Base-by-base conservation (phyloP, 1,140 invertebrate species). In the Holcopasites calliopsidis region DNA sequence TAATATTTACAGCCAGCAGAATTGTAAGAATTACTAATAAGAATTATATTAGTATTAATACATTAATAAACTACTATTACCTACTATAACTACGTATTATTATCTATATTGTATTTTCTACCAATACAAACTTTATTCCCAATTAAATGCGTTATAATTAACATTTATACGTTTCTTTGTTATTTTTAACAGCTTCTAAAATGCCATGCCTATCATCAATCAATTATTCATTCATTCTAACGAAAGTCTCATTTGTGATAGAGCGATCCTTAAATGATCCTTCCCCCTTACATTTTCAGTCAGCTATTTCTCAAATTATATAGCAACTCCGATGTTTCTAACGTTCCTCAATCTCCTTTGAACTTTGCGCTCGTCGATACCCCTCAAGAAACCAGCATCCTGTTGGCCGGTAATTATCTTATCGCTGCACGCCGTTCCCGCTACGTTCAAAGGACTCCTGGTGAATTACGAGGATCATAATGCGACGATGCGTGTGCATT, bases 391-490 rank as follows among this genome's bases (percentile, higher is more conserved):
- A 52, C 11, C 49, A 21, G 28, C 40, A 78, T 82, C 54, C 76
- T 83, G 58, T 26, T 78, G 18, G 16, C 40, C 38, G 57, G 47
- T 70, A 83, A 83, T 82, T 78, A 74, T 78, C 64, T 83, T 74
- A 83, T 78, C 80, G 35, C 2, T 11, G 18, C 23, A 35, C 38
- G 40, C 69, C 50, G 31, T 64, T 49, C 52, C 6, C 18, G 57
- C 23, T 18, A 0, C 13, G 42, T 1, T 38, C 42, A 31, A 13
- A 42, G 68, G 52, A 55, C 42, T 18, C 23, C 38, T 52, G 28
- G 57, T 72, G 49, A 82, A 69, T 80, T 80, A 80, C 55, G 60
- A 72, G 55, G 33, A 49, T 26, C 42, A 35, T 33, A 52, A 35
- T 26, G 31, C 44, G 52, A 4, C n/a, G 44, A 11, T 57, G 47